These are phyloP conservation scores for Nothoprocta pentlandii DNA, from an alignment of 2,113 vertebrate genomes.

Conservation along the genomic window DNA sequence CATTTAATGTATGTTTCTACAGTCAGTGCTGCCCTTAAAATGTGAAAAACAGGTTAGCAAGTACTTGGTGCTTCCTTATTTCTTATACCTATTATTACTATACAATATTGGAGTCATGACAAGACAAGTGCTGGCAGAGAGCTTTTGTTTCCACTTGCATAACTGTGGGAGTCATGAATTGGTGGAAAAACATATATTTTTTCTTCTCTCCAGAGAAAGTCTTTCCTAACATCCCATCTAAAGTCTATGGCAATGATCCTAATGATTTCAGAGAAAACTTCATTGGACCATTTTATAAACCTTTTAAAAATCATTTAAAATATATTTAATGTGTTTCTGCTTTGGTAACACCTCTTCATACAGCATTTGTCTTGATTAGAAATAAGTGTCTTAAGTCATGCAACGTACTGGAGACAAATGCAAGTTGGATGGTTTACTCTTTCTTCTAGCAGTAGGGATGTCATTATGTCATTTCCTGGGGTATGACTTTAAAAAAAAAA, in stretches of 20 bases:
- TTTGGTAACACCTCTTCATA: neutral
- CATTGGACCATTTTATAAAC: neutral
- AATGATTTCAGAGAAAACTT: constrained; percentile 18
- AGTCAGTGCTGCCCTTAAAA: neutral
- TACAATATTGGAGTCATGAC: neutral
- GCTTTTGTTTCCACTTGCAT: constrained; percentile 45
- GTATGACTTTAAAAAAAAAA: neutral
- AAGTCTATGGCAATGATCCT: constrained; percentile 3
- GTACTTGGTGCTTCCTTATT: neutral
- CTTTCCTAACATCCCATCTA: constrained; percentile 1
- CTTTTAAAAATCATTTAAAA: neutral
- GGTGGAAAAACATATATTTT: neutral
- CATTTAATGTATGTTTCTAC: accelerated
- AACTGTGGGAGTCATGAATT: constrained; percentile 3
- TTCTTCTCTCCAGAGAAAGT: neutral
- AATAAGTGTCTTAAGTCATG: neutral
- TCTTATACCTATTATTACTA: neutral
- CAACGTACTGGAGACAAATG: neutral
- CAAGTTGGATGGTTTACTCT: neutral
- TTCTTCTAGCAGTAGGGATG: neutral
- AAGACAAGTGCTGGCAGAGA: constrained; percentile 19
- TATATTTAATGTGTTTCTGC: neutral
- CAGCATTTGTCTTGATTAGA: neutral
- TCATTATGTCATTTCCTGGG: neutral
- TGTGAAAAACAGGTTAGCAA: neutral